Evolutionary conservation across 2,888 invertebrate genomes (phyloP).

Genomic region (Liodrosophila aerea): DNA sequence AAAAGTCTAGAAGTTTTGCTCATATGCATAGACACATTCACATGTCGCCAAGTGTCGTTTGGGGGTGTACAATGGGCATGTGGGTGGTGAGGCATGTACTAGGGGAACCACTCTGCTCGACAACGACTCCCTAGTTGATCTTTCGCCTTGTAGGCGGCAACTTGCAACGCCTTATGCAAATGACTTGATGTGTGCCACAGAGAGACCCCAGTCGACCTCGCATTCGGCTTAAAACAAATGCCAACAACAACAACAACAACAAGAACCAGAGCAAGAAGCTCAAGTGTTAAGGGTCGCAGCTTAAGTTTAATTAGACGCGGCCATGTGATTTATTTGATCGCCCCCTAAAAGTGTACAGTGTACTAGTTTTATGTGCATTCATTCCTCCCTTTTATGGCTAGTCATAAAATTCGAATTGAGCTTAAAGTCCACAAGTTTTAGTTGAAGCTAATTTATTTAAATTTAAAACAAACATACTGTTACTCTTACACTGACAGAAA

Average conservation of each 20-base stretch:
- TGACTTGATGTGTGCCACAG: constrained; percentile 53
- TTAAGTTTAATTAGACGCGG: constrained; percentile 81
- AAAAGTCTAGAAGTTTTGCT: constrained; percentile 47
- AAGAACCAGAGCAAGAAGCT: constrained; percentile 49
- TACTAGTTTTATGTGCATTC: constrained; percentile 17
- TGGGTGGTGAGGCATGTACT: background rate
- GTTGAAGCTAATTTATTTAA: background rate
- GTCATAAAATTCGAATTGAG: too few relatives aligned
- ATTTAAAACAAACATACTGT: background rate
- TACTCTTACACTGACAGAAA: too few relatives aligned
- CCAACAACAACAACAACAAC: constrained; percentile 3
- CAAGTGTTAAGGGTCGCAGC: constrained; percentile 79
- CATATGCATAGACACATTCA: constrained; percentile 67
- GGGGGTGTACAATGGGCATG: background rate
- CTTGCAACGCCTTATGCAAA: constrained; percentile 67
- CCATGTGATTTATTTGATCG: constrained; percentile 80
- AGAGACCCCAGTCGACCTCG: constrained; percentile 38
- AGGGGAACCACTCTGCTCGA: constrained; percentile 23
- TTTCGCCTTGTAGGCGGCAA: constrained; percentile 65
- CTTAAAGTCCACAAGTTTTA: too few relatives aligned
- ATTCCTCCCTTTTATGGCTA: too few relatives aligned
- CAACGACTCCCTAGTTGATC: constrained; percentile 72
- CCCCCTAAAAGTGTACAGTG: constrained; percentile 22
- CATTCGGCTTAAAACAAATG: constrained; percentile 1
- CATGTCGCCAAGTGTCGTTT: constrained; percentile 12